Conservation (phyloP, 2,113 vertebrate genomes). For the Buteo buteo region DNA sequence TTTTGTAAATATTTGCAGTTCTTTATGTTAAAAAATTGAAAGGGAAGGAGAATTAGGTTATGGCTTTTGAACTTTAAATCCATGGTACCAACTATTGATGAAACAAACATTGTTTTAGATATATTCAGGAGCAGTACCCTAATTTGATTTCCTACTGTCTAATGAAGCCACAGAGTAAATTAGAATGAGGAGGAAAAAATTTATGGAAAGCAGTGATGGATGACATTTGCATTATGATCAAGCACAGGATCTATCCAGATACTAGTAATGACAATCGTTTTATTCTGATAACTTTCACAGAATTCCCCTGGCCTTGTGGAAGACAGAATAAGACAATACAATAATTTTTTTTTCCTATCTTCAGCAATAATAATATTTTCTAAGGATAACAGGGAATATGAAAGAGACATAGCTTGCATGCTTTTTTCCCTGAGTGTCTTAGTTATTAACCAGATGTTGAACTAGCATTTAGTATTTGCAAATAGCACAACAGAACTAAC, state of each 20-base stretch:
- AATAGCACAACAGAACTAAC: not conserved
- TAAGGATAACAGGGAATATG: not conserved
- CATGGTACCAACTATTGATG: not conserved
- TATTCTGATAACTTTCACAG: not conserved
- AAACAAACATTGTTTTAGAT: not conserved
- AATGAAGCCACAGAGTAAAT: not conserved
- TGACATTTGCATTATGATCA: not conserved
- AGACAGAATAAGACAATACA: not conserved
- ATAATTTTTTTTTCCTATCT: not conserved
- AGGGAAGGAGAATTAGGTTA: not conserved
- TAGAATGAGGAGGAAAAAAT: not conserved
- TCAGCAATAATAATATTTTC: not conserved
- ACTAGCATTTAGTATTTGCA: not conserved
- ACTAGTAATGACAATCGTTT: not conserved
- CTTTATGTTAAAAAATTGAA: not conserved
- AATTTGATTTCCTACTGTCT: not conserved
- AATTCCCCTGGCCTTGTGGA: not conserved
- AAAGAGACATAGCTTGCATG: not conserved
- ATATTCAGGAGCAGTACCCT: not conserved
- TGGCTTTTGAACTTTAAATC: not conserved
- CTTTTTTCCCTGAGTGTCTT: not conserved
- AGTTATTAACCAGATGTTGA: not conserved
- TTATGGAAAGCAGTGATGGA: not conserved
- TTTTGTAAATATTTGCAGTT: not conserved
- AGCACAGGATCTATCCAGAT: not conserved